Evolutionary conservation across 2,888 invertebrate genomes (phyloP).

Genomic region (Schizaphis graminum): DNA sequence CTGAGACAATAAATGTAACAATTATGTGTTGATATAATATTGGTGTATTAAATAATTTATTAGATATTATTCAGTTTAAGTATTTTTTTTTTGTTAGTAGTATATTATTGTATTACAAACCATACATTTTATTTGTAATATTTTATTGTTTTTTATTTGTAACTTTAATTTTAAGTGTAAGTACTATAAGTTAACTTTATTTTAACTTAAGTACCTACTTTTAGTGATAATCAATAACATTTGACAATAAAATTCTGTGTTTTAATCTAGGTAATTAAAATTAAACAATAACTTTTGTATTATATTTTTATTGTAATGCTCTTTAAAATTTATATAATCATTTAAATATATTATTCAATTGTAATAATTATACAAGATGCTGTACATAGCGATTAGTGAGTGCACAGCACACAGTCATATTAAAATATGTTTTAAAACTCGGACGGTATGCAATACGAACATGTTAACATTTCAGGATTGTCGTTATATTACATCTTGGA

Average conservation of each 20-base stretch:
- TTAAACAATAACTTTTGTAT: neutral
- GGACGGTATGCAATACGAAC: neutral
- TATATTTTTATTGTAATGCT: neutral
- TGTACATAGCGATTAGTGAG: neutral
- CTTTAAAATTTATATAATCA: neutral
- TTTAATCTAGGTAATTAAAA: constrained; percentile 18
- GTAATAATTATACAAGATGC: neutral
- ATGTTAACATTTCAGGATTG: neutral
- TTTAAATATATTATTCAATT: neutral
- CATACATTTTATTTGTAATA: neutral
- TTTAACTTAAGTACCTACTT: neutral
- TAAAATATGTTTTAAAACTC: neutral
- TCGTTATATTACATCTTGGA: neutral
- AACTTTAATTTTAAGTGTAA: neutral
- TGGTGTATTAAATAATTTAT: neutral
- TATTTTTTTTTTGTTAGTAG: constrained; percentile 16
- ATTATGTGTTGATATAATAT: neutral
- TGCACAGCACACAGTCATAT: neutral
- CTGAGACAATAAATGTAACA: constrained; percentile 23
- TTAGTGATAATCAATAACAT: constrained; percentile 33
- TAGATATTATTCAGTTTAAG: neutral
- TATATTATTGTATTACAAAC: neutral
- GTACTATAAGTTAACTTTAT: constrained; percentile 20
- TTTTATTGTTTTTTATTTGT: constrained; percentile 10
- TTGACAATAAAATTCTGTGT: constrained; percentile 56